phyloP scores from a whole-genome alignment of 2,888 invertebrate genomes.

The Latheticus oryzae region DNA sequence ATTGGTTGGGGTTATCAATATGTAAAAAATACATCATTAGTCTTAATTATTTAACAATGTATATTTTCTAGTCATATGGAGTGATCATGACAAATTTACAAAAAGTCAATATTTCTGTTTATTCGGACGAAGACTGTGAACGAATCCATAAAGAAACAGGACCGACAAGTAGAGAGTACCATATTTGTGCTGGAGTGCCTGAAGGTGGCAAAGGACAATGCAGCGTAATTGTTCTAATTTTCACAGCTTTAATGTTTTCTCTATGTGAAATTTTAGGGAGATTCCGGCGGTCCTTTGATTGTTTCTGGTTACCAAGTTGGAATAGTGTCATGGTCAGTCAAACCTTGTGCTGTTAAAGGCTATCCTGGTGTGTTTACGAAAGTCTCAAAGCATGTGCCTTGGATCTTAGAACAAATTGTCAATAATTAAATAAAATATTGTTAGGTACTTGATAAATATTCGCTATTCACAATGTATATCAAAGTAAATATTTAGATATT shows the following conservation, averaged over 20 bases:
- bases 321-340: conserved; percentile 53
- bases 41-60: neutral
- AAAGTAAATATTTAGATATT: too few species aligned
- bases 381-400: conserved; percentile 55
- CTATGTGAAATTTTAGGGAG: too few species aligned
- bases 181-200: conserved; percentile 65
- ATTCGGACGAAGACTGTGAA: conserved; percentile 61
- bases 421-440: too few species aligned
- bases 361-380: conserved; percentile 66
- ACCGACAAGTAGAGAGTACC: conserved; percentile 53
- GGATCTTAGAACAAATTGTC: conserved; percentile 45
- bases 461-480: too few species aligned
- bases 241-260: conserved; percentile 1
- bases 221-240: conserved; percentile 50
- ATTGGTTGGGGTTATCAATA: conserved; percentile 48
- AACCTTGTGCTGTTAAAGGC: conserved; percentile 64
- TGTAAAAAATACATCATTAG: conserved; percentile 16
- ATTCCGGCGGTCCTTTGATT: conserved; percentile 45
- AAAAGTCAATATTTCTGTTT: conserved; percentile 61
- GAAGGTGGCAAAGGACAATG: conserved; percentile 66
- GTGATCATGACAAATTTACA: conserved; percentile 59
- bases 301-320: conserved; percentile 43
- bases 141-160: conserved; percentile 52
- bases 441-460: too few species aligned
- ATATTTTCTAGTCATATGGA: conserved; percentile 59